phyloP scores from a whole-genome alignment of 2,888 invertebrate species.

The Pandemis cinnamomeana region DNA sequence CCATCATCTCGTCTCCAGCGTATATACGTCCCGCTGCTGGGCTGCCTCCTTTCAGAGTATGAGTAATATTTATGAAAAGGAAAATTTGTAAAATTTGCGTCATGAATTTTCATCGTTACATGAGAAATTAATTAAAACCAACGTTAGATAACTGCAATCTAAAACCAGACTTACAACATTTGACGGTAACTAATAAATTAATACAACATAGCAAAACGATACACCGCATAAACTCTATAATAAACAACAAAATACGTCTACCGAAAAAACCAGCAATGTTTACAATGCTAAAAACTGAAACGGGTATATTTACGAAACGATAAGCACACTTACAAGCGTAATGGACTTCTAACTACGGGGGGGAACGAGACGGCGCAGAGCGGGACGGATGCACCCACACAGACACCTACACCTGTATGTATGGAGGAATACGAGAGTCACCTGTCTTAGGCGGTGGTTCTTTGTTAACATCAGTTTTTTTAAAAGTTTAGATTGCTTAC shows the following conservation, averaged over 20 bases:
- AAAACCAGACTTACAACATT: background rate
- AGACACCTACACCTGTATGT: background rate
- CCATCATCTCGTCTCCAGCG: no score
- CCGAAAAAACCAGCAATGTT: conserved; percentile 35
- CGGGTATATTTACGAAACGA: conserved; percentile 31
- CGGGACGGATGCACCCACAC: conserved; percentile 18
- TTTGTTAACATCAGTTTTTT: conserved; percentile 10
- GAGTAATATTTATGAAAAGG: no score
- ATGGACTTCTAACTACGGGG: conserved; percentile 60
- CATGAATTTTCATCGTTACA: no score
- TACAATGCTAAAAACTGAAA: conserved; percentile 40
- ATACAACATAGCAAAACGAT: background rate
- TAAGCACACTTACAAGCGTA: conserved; percentile 55
- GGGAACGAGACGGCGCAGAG: conserved; percentile 44
- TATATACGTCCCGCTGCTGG: no score
- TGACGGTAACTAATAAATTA: background rate
- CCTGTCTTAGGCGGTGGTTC: conserved; percentile 17
- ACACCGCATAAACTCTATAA: background rate
- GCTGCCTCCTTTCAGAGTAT: no score
- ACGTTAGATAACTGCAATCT: no score
- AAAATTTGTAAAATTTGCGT: no score
- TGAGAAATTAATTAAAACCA: no score
- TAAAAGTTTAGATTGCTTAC: background rate
- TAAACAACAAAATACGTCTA: conserved; percentile 7
- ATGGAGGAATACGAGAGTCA: conserved; percentile 40